Conservation (phyloP, 2,113 vertebrate species). For the Natator depressus region DNA sequence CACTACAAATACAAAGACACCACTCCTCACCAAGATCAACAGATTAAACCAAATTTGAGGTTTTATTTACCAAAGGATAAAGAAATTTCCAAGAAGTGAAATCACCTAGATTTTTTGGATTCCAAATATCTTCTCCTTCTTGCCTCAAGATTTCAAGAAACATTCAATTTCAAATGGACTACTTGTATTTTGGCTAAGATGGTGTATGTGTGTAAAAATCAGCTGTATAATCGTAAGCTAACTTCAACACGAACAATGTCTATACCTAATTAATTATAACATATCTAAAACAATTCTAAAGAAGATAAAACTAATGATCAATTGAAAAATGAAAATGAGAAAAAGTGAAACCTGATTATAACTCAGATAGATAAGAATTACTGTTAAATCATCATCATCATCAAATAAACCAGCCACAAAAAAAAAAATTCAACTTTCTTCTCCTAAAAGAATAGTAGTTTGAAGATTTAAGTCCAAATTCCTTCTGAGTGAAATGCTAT, state of each 20-base stretch:
- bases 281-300: neutral
- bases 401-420: neutral
- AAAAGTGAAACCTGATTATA: neutral
- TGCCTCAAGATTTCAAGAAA: neutral
- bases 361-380: neutral
- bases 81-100: neutral
- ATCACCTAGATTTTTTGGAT: neutral
- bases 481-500: neutral
- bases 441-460: neutral
- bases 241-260: too few relatives aligned
- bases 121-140: neutral
- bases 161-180: neutral
- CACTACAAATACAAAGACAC: neutral
- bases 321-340: neutral
- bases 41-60: neutral
- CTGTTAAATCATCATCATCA: neutral
- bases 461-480: neutral
- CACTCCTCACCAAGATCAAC: neutral
- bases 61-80: neutral
- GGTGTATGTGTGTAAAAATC: neutral
- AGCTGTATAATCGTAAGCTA: neutral
- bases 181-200: neutral
- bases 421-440: neutral
- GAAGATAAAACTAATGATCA: neutral
- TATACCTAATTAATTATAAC: neutral